These are phyloP conservation scores for Zaprionus nigranus DNA, from an alignment of 1,140 invertebrate species.

Conservation along the genomic window DNA sequence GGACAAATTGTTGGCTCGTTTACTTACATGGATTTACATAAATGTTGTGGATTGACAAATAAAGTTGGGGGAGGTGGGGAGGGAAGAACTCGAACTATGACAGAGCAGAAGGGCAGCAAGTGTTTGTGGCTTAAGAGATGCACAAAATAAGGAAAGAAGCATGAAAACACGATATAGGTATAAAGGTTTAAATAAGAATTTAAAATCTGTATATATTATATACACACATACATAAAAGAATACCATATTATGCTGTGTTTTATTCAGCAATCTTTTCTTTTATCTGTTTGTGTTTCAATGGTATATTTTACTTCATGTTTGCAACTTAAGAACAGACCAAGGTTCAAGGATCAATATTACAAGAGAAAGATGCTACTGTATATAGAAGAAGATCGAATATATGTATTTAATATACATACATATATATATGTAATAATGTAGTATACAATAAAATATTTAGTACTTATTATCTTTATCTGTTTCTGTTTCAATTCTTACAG, in stretches of 20 bases:
- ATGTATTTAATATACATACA: no score
- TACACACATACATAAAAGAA: no score
- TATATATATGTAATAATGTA: not conserved
- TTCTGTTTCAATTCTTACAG: not conserved
- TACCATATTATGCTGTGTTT: no score
- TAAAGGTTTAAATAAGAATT: not conserved
- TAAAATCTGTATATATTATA: not conserved
- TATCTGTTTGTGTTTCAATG: not conserved
- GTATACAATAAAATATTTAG: not conserved
- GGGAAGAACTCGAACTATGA: not conserved
- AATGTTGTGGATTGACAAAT: not conserved
- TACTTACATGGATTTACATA: constrained; percentile 38
- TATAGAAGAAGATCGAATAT: no score
- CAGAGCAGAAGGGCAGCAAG: not conserved
- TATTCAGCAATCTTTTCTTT: not conserved
- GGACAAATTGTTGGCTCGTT: constrained; percentile 42
- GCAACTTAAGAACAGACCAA: no score
- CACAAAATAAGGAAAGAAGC: no score
- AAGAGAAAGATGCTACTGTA: no score
- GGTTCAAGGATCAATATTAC: no score
- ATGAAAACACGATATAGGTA: not conserved
- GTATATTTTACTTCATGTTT: not conserved
- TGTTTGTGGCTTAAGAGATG: not conserved
- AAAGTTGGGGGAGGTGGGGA: not conserved
- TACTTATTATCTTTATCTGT: not conserved